Evolutionary conservation across 2,888 invertebrate genomes (phyloP).

Genomic region (Timema cristinae): DNA sequence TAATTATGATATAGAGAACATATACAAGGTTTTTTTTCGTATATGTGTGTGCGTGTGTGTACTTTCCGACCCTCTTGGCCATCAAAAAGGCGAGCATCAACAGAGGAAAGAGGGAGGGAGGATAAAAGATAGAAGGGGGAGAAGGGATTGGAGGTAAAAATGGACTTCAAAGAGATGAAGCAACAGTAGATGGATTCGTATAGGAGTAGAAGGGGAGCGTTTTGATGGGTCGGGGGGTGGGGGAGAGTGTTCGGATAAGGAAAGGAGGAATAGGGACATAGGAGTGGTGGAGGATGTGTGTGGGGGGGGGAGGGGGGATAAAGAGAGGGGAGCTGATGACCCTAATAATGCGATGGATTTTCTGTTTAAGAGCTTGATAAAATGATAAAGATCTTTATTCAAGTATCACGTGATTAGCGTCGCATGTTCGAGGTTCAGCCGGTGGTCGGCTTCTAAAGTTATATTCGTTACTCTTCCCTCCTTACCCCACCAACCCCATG

Average conservation of each 20-base stretch:
- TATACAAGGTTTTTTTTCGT: neutral
- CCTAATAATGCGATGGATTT: conserved; percentile 1
- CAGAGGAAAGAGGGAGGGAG: neutral
- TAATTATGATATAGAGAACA: neutral
- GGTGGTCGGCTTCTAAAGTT: neutral
- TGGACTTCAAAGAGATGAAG: neutral
- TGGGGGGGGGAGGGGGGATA: neutral
- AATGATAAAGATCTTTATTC: no score
- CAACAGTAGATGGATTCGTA: neutral
- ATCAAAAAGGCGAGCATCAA: no score
- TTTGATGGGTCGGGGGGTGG: no score
- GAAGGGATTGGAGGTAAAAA: neutral
- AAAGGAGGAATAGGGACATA: no score
- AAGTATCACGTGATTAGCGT: no score
- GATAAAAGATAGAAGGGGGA: conserved; percentile 2
- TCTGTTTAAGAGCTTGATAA: no score
- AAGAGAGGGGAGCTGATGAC: neutral
- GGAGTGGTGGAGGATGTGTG: no score
- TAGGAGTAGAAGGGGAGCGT: neutral
- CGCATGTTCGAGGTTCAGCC: no score
- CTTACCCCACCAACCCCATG: no score
- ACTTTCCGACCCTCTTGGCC: no score
- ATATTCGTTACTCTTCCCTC: neutral
- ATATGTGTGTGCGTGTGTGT: no score
- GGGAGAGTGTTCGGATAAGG: no score